Conservation (phyloP, 2,797 vertebrate genomes). For the Malacoraja senta region DNA sequence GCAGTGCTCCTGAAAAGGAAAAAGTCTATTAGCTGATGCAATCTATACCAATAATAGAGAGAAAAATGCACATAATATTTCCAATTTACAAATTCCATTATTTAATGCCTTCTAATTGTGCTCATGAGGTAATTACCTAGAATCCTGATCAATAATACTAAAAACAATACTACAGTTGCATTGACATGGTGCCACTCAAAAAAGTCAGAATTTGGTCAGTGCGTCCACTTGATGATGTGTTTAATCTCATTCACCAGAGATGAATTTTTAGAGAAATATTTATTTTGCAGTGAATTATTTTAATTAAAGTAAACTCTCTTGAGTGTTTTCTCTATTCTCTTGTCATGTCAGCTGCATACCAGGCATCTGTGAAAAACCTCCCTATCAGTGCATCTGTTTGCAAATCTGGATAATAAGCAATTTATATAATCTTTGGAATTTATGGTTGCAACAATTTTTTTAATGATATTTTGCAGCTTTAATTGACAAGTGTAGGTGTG, state of each 20-base stretch:
- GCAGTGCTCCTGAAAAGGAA: conserved; percentile 22
- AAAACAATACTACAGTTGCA: too few relatives aligned
- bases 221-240: too few relatives aligned
- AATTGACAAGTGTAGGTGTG: neutral
- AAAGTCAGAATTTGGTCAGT: too few relatives aligned
- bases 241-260: too few relatives aligned
- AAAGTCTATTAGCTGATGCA: neutral
- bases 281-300: neutral
- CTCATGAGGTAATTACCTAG: neutral
- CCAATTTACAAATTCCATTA: neutral
- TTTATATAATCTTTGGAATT: neutral
- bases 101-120: neutral
- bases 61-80: neutral
- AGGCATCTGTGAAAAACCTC: neutral
- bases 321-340: neutral
- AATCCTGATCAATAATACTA: too few relatives aligned
- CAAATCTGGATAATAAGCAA: neutral
- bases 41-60: neutral
- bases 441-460: neutral
- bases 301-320: neutral
- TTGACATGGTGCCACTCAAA: too few relatives aligned
- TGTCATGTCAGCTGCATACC: neutral
- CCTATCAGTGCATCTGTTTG: neutral
- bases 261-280: neutral
- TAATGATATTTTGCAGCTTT: neutral